phyloP scores from a whole-genome alignment of 2,113 vertebrate genomes.

The Pyxicephalus adspersus region DNA sequence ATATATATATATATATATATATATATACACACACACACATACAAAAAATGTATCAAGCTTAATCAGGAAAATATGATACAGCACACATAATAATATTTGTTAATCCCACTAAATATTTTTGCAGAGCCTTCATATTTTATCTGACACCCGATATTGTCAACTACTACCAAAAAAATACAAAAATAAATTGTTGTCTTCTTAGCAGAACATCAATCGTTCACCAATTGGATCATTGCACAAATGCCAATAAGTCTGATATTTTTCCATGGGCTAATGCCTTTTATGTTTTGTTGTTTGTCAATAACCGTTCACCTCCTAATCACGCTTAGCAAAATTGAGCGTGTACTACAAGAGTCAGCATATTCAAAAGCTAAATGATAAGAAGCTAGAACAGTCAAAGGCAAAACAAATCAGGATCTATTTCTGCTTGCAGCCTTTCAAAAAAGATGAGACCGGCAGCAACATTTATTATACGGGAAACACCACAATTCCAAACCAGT shows the following conservation, averaged over 20 bases:
- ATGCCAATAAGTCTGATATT: slow-evolving; percentile 66
- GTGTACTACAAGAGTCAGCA: slow-evolving; percentile 31
- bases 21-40: too few relatives aligned
- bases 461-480: slow-evolving; percentile 14
- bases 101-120: too few relatives aligned
- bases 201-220: slow-evolving; percentile 64
- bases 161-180: not conserved
- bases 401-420: not conserved
- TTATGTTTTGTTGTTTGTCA: slow-evolving; percentile 25
- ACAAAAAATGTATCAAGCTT: too few relatives aligned
- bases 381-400: not conserved
- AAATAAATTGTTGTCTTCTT: slow-evolving; percentile 50
- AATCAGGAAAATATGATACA: too few relatives aligned
- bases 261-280: slow-evolving; percentile 61
- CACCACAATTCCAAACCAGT: not conserved
- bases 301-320: slow-evolving; percentile 25
- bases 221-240: slow-evolving; percentile 59
- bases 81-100: too few relatives aligned
- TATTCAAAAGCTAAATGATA: not conserved
- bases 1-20: too few relatives aligned
- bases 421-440: not conserved
- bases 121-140: too few relatives aligned
- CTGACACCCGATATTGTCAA: not conserved
- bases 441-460: not conserved
- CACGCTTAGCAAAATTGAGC: slow-evolving; percentile 9